Percentiles rank a stretch among this genome's conserved stretches.
These are phyloP conservation scores for Ischnus inquisitorius DNA, from an alignment of 2,888 invertebrate species.

Conservation along the genomic window DNA sequence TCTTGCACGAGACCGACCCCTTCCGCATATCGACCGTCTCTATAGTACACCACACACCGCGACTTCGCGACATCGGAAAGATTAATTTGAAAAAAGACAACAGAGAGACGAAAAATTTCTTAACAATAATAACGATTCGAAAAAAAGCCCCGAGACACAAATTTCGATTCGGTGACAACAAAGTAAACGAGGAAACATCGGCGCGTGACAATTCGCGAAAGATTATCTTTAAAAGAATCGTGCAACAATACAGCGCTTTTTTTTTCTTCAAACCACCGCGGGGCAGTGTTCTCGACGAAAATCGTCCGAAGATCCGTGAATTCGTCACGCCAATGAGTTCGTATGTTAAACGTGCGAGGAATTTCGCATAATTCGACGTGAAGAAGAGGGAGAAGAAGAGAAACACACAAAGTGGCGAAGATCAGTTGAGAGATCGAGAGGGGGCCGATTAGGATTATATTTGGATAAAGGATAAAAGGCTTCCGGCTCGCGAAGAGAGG, in stretches of 20 bases:
- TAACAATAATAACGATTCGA: neutral
- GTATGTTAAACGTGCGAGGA: neutral
- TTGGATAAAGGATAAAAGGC: slow-evolving; percentile 60
- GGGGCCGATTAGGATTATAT: slow-evolving; percentile 51
- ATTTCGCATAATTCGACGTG: neutral
- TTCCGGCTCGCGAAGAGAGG: slow-evolving; percentile 32
- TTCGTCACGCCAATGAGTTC: neutral
- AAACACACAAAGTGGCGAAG: slow-evolving; percentile 32
- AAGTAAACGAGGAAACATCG: neutral
- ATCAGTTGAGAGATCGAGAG: neutral
- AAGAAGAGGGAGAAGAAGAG: neutral
- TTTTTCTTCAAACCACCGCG: neutral
- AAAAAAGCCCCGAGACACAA: neutral
- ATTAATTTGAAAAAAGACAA: slow-evolving; percentile 21
- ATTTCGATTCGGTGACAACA: neutral
- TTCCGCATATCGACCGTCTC: slow-evolving; percentile 68
- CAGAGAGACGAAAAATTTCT: neutral
- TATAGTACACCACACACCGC: slow-evolving; percentile 52
- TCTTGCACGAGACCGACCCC: slow-evolving; percentile 55
- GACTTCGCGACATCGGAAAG: slow-evolving; percentile 43
- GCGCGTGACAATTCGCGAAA: neutral
- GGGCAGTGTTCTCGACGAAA: neutral
- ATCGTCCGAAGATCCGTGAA: neutral
- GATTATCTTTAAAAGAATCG: neutral
- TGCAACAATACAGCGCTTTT: neutral